These are phyloP conservation scores for Polypedilum vanderplanki DNA, from an alignment of 1,140 invertebrate genomes.

Conservation along the genomic window DNA sequence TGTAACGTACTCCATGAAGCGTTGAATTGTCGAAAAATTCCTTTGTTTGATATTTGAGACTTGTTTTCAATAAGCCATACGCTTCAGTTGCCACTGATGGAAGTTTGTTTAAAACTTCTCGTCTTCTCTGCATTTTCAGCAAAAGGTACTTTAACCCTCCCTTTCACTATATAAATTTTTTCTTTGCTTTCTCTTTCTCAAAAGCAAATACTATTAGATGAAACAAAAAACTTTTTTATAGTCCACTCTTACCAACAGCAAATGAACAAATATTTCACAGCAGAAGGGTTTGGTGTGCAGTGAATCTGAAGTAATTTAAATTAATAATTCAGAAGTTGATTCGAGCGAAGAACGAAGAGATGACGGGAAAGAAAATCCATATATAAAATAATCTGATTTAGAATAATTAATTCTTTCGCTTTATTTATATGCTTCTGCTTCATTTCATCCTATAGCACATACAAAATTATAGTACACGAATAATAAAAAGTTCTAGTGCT, in stretches of 20 bases:
- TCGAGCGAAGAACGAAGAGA: background rate
- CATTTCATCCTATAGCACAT: background rate
- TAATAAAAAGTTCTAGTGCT: too few relatives aligned
- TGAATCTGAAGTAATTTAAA: conserved; percentile 19
- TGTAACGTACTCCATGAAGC: conserved; percentile 62
- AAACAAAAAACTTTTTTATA: background rate
- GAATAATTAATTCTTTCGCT: conserved; percentile 18
- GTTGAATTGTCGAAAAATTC: conserved; percentile 64
- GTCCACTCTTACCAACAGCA: conserved; percentile 1
- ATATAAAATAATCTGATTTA: conserved; percentile 8
- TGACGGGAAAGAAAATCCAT: background rate
- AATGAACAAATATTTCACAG: background rate
- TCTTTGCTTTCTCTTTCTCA: background rate
- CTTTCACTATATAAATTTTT: background rate
- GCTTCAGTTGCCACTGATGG: background rate
- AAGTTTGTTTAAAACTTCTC: background rate
- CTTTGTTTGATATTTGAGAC: conserved; percentile 55
- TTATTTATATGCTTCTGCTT: background rate
- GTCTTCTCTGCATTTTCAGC: conserved; percentile 3
- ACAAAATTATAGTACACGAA: too few relatives aligned
- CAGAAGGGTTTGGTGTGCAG: background rate
- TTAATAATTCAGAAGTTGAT: background rate
- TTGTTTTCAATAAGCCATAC: conserved; percentile 46
- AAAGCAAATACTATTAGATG: background rate
- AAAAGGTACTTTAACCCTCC: background rate